Evolutionary conservation across 1,140 invertebrate genomes (phyloP), one percentile per base, ranked within the genome.

Genomic region (Epicauta chinensis): DNA sequence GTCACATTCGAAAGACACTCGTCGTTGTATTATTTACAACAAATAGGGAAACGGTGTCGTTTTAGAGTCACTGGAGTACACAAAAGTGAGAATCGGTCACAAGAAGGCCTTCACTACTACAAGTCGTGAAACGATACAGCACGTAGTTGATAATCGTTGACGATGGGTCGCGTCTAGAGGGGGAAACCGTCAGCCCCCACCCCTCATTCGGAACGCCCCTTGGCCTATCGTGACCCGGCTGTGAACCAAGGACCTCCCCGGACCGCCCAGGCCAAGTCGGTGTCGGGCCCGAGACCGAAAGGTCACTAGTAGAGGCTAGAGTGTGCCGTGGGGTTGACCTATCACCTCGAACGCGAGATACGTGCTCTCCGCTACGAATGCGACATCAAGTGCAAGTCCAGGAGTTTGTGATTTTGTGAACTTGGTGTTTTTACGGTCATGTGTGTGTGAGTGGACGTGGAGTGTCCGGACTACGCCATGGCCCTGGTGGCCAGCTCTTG

Each of bases 401-500:
- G 52, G 45, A 55, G 53, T 55, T 38, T 34, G 42, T 37, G 35
- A 49, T 40, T 37, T 55, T 46, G 54, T 52, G 51, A 57, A 57
- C 51, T 50, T 35, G 40, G 51, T 57, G 51, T 56, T 49, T 34
- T 34, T 11, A 52, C 48, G 43, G 42, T 49, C 39, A 44, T 50
- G 34, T 41, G 31, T 49, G 45, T 53, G 51, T 53, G 39, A 56
- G 60, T 59, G 55, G 34, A 42, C 37, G 48, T 81, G 72, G 78
- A 81, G 72, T 73, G 78, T 69, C 37, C 36, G 37, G 35, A 49
- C 78, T 58, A 73, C 75, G 54, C 50, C 61, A 85, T 86, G 84
- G 81, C 82, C 62, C 70, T 86, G 70, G 83, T 84, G 54, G 83
- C 80, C 56, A 79, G 79, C 64, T 78, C 77, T 61, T 85, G 85